Percentiles rank a stretch among this genome's conserved stretches.
phyloP scores from a whole-genome alignment of 2,797 vertebrate species.

The Cynodonichthys magdalenae region DNA sequence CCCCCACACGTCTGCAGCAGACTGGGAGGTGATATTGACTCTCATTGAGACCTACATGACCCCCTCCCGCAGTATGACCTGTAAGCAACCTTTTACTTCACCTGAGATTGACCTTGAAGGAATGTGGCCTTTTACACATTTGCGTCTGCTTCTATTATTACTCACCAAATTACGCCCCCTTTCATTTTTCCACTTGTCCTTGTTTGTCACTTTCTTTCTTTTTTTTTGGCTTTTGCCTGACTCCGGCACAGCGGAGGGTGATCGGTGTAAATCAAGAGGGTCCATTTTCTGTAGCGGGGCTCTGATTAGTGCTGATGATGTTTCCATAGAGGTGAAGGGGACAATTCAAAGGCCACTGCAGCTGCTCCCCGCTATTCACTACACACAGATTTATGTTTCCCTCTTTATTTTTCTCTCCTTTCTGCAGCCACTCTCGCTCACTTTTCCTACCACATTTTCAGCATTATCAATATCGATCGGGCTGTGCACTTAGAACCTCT shows the following conservation, averaged over 20 bases:
- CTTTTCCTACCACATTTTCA: conserved; percentile 87
- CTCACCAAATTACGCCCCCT: conserved; percentile 33
- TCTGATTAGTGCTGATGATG: conserved; percentile 91
- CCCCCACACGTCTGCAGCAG: conserved; percentile 87
- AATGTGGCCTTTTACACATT: conserved; percentile 76
- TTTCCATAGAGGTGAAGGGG: conserved; percentile 82
- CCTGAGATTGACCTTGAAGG: conserved; percentile 98
- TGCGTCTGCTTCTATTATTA: conserved; percentile 60
- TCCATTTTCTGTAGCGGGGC: conserved; percentile 80
- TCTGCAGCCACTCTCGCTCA: conserved; percentile 66
- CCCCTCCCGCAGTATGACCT: conserved; percentile 88
- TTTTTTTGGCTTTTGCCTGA: conserved; percentile 10
- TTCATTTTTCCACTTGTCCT: conserved; percentile 30
- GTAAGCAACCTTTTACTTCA: conserved; percentile 85
- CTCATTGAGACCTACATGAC: conserved; percentile 89
- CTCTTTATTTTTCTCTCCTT: conserved; percentile 47
- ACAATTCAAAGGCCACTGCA: conserved; percentile 83
- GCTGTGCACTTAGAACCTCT: conserved; percentile 87
- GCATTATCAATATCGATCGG: conserved; percentile 94
- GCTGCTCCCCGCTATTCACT: conserved; percentile 85
- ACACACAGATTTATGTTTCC: conserved; percentile 88
- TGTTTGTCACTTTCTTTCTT: conserved; percentile 23
- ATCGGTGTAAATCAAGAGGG: conserved; percentile 85
- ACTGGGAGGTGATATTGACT: conserved; percentile 93
- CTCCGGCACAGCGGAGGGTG: conserved; percentile 73